Conservation (phyloP, 2,888 invertebrate species). For the Dusona sp. region DNA sequence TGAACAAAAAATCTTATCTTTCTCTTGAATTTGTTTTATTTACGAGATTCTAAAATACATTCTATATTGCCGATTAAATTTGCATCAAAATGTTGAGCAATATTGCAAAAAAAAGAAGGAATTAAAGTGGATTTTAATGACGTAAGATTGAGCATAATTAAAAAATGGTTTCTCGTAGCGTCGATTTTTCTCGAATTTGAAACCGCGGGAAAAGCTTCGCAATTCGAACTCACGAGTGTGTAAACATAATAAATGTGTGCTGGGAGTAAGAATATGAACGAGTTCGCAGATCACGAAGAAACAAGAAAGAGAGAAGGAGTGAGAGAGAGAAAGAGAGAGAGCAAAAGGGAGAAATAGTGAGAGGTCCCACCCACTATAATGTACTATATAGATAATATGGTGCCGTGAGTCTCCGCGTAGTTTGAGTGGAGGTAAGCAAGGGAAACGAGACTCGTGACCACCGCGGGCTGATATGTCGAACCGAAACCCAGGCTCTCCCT, state of each 20-base stretch:
- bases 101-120: no score
- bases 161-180: neutral
- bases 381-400: conserved; percentile 40
- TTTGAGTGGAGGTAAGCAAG: conserved; percentile 61
- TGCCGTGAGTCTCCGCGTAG: conserved; percentile 74
- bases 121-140: no score
- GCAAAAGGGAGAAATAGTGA: conserved; percentile 60
- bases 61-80: no score
- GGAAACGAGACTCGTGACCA: conserved; percentile 83
- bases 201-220: conserved; percentile 32
- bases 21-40: no score
- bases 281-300: conserved; percentile 51
- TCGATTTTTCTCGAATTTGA: neutral
- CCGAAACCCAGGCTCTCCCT: conserved; percentile 80
- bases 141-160: neutral
- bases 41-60: no score
- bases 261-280: conserved; percentile 26
- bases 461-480: conserved; percentile 85
- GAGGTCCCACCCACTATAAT: conserved; percentile 82
- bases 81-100: no score
- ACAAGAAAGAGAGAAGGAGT: conserved; percentile 58
- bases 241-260: neutral
- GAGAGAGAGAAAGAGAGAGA: conserved; percentile 46
- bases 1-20: no score
- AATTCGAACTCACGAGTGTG: conserved; percentile 18